These are phyloP conservation scores for Sebastes minor DNA, from an alignment of 2,797 vertebrate species.

Conservation along the genomic window DNA sequence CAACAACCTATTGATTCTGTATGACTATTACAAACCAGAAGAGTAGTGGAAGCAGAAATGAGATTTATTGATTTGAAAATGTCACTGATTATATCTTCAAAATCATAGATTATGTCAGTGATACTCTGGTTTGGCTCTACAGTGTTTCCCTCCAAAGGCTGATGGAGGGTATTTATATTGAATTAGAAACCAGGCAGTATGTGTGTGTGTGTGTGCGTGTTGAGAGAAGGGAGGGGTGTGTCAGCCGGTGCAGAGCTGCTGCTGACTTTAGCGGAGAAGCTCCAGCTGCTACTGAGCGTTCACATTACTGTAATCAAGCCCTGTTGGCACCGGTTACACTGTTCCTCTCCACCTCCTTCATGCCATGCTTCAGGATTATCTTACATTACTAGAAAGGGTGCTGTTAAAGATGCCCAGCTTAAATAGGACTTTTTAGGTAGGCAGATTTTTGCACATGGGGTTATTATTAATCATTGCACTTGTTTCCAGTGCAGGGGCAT, in stretches of 20 bases:
- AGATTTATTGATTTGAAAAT: not conserved
- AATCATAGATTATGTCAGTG: not conserved
- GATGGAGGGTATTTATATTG: constrained; percentile 47
- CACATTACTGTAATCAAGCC: constrained; percentile 76
- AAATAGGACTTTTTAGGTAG: constrained; percentile 24
- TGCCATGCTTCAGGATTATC: constrained; percentile 33
- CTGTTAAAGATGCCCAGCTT: constrained; percentile 12
- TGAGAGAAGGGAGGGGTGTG: constrained; percentile 31
- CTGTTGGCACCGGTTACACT: constrained; percentile 48
- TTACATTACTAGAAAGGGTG: constrained; percentile 61
- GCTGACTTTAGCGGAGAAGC: constrained; percentile 59
- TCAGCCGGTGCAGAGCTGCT: constrained; percentile 44
- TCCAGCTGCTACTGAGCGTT: constrained; percentile 71
- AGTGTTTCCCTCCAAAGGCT: constrained; percentile 24
- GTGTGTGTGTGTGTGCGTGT: constrained; percentile 4
- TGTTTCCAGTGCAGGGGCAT: not conserved
- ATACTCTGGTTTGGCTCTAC: not conserved
- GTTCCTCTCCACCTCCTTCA: constrained; percentile 32
- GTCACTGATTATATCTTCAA: not conserved
- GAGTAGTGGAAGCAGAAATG: not conserved
- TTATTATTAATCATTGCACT: not conserved
- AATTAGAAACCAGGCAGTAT: constrained; percentile 36
- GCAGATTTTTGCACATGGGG: constrained; percentile 5
- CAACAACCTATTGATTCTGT: not conserved
- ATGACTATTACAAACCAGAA: not conserved